phyloP scores from a whole-genome alignment of 2,888 invertebrate genomes.

The Willowsia nigromaculata region DNA sequence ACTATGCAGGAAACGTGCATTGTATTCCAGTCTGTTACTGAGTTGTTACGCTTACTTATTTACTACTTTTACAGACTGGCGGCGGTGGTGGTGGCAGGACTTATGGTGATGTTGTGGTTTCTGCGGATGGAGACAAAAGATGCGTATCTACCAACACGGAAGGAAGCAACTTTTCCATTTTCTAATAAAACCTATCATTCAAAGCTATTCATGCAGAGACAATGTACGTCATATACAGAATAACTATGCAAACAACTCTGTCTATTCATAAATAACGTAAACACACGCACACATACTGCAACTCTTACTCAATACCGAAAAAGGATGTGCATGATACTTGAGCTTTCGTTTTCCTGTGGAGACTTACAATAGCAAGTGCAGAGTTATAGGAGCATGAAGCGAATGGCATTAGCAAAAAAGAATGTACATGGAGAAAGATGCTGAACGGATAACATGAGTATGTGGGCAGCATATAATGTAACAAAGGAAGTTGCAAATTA shows the following conservation, averaged over 20 bases:
- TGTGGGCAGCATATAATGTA: neutral
- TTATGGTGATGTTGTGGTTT: slow-evolving; percentile 36
- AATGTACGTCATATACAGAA: slow-evolving; percentile 68
- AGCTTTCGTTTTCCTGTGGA: slow-evolving; percentile 2
- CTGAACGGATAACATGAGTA: neutral
- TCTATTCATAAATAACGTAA: neutral
- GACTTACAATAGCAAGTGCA: no score
- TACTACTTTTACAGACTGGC: neutral
- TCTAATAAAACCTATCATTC: slow-evolving; percentile 72
- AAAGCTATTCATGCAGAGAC: slow-evolving; percentile 67
- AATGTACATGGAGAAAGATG: neutral
- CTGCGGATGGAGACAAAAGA: slow-evolving; percentile 39
- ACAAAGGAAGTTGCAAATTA: slow-evolving; percentile 57
- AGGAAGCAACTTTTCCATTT: slow-evolving; percentile 69
- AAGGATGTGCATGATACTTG: slow-evolving; percentile 6
- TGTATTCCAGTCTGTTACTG: neutral
- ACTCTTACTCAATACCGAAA: neutral
- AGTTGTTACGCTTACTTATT: slow-evolving; percentile 28
- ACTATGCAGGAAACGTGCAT: neutral
- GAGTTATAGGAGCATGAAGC: neutral
- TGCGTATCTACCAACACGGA: slow-evolving; percentile 42
- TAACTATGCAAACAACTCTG: slow-evolving; percentile 36
- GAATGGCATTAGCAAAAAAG: neutral
- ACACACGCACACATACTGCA: neutral
- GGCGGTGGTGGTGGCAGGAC: neutral